Evolutionary conservation across 2,113 vertebrate species (phyloP).

Genomic region (Hemiscyllium ocellatum): DNA sequence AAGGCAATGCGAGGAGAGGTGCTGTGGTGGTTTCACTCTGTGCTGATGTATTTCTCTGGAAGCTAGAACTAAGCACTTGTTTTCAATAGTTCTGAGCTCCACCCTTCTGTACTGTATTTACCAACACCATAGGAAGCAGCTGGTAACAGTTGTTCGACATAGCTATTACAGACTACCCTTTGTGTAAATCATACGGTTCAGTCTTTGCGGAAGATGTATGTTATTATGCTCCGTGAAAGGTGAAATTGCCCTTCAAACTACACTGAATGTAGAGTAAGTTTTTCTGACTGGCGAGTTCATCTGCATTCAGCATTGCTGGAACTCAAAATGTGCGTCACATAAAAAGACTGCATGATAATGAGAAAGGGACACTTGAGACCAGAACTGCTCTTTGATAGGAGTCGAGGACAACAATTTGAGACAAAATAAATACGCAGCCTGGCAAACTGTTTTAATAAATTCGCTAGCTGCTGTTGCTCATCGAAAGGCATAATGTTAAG

Average conservation of each 20-base stretch:
- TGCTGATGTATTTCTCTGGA: slow-evolving; percentile 38
- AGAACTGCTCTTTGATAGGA: slow-evolving; percentile 47
- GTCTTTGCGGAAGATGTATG: neutral
- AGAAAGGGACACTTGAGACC: slow-evolving; percentile 51
- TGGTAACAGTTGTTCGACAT: slow-evolving; percentile 13
- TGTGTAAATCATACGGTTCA: neutral
- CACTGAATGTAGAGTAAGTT: slow-evolving; percentile 39
- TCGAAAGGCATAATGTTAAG: slow-evolving; percentile 72
- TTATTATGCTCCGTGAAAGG: slow-evolving; percentile 44
- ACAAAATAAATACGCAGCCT: slow-evolving; percentile 40
- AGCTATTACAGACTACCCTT: neutral
- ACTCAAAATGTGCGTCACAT: slow-evolving; percentile 52
- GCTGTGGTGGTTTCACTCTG: slow-evolving; percentile 33
- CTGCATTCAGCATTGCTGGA: slow-evolving; percentile 56
- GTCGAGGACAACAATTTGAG: slow-evolving; percentile 45
- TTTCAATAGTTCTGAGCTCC: slow-evolving; percentile 40
- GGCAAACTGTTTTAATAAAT: slow-evolving; percentile 15
- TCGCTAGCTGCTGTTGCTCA: neutral
- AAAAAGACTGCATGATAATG: slow-evolving; percentile 55
- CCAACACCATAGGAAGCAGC: slow-evolving; percentile 35
- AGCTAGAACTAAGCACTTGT: slow-evolving; percentile 43
- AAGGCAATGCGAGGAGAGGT: slow-evolving; percentile 40
- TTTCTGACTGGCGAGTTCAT: slow-evolving; percentile 45
- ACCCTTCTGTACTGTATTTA: slow-evolving; percentile 41
- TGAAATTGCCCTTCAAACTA: slow-evolving; percentile 51